These are phyloP conservation scores for Diarsia dahlii DNA, from an alignment of 2,888 invertebrate species.

Conservation along the genomic window DNA sequence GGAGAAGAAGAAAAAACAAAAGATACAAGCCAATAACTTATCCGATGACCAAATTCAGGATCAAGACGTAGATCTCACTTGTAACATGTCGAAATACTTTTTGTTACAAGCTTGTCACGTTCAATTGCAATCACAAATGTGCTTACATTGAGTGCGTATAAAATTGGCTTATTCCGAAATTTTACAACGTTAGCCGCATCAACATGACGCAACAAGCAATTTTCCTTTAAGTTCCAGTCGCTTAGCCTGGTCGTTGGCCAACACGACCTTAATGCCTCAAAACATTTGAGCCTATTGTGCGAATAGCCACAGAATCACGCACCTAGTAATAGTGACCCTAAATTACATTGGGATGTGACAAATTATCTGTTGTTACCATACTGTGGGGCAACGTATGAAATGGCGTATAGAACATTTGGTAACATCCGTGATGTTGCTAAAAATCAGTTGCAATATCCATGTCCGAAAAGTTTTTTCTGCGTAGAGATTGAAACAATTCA, in stretches of 20 bases:
- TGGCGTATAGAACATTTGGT: conserved; percentile 26
- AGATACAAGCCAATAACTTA: neutral
- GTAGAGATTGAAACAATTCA: neutral
- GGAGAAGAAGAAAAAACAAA: neutral
- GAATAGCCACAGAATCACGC: conserved; percentile 57
- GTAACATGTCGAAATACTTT: conserved; percentile 11
- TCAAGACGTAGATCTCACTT: neutral
- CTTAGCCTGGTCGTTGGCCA: conserved; percentile 74
- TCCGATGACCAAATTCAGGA: neutral
- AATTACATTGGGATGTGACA: conserved; percentile 58
- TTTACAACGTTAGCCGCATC: conserved; percentile 64
- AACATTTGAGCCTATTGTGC: conserved; percentile 66
- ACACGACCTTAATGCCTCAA: conserved; percentile 76
- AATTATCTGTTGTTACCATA: conserved; percentile 47
- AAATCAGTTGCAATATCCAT: conserved; percentile 8
- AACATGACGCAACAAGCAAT: conserved; percentile 68
- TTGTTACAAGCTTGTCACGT: conserved; percentile 20
- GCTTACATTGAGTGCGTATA: conserved; percentile 54
- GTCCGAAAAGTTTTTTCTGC: neutral
- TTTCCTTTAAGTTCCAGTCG: conserved; percentile 76
- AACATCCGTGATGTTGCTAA: conserved; percentile 33
- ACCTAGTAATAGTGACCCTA: conserved; percentile 46
- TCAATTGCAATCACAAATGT: conserved; percentile 29
- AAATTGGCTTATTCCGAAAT: conserved; percentile 57
- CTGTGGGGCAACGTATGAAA: conserved; percentile 30